Conservation (phyloP, 2,113 vertebrate genomes). For the Chloropsis cyanopogon region DNA sequence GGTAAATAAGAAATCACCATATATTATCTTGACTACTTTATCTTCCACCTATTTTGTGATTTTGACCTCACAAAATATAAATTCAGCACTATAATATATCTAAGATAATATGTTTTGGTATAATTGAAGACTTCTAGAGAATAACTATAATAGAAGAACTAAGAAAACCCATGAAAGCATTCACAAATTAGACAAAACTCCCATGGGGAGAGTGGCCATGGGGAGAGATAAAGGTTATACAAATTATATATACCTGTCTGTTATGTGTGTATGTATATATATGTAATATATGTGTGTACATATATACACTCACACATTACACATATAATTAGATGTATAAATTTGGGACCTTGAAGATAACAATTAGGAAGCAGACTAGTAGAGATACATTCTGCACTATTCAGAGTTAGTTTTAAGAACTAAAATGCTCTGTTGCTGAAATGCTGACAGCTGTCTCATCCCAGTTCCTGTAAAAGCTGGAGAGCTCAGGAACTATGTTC, state of each 20-base stretch:
- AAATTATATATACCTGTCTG: neutral
- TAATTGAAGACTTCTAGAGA: neutral
- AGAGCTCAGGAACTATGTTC: neutral
- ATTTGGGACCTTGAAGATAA: neutral
- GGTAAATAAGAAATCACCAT: neutral
- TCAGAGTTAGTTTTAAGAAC: neutral
- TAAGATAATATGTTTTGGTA: neutral
- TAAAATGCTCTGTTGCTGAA: neutral
- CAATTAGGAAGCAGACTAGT: neutral
- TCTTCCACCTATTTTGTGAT: neutral
- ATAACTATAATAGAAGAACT: neutral
- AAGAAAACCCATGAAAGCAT: neutral
- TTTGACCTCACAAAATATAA: neutral
- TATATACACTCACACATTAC: neutral
- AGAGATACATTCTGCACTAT: neutral
- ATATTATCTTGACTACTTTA: neutral
- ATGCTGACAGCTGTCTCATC: neutral
- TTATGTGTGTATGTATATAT: fast-evolving
- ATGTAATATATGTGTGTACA: fast-evolving
- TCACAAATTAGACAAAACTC: neutral
- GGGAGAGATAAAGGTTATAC: neutral
- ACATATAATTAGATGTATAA: neutral
- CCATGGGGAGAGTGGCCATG: fast-evolving
- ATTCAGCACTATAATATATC: neutral
- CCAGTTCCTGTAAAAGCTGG: neutral